Conservation (phyloP, 1,140 invertebrate species). For the Caenorhabditis latens region DNA sequence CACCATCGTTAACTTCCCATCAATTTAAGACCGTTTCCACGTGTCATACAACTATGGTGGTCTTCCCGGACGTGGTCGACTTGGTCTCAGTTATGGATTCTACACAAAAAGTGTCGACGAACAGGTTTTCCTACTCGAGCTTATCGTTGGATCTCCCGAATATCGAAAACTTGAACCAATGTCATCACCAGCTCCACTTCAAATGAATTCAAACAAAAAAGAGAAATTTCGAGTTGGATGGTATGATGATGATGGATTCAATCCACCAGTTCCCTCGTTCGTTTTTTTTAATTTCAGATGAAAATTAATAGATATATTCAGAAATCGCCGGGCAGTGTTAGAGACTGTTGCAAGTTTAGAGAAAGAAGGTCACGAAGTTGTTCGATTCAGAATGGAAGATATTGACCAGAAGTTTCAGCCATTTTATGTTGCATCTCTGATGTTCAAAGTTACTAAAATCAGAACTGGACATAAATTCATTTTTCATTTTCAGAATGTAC, state of each 20-base stretch:
- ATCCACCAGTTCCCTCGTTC: slow-evolving; percentile 72
- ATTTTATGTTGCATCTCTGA: background rate
- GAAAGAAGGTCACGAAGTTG: slow-evolving; percentile 70
- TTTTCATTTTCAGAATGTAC: background rate
- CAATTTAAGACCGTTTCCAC: slow-evolving; percentile 64
- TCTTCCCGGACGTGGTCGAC: slow-evolving; percentile 72
- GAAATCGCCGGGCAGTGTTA: slow-evolving; percentile 67
- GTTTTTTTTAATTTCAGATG: background rate
- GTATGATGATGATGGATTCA: slow-evolving; percentile 73
- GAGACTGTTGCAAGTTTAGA: slow-evolving; percentile 72
- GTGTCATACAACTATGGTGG: slow-evolving; percentile 69
- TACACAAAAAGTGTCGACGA: slow-evolving; percentile 76
- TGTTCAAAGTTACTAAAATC: background rate
- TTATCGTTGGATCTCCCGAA: background rate
- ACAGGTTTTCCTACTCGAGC: slow-evolving; percentile 68
- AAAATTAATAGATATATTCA: background rate
- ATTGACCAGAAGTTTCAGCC: slow-evolving; percentile 55
- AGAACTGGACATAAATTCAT: background rate
- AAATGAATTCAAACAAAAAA: background rate
- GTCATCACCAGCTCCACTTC: slow-evolving; percentile 5
- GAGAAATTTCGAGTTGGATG: slow-evolving; percentile 72
- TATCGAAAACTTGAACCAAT: slow-evolving; percentile 3
- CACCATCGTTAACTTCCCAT: too few relatives aligned
- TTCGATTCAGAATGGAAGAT: slow-evolving; percentile 72
- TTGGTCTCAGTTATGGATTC: slow-evolving; percentile 74